phyloP scores from a whole-genome alignment of 2,797 vertebrate genomes.

The Chrosomus eos region DNA sequence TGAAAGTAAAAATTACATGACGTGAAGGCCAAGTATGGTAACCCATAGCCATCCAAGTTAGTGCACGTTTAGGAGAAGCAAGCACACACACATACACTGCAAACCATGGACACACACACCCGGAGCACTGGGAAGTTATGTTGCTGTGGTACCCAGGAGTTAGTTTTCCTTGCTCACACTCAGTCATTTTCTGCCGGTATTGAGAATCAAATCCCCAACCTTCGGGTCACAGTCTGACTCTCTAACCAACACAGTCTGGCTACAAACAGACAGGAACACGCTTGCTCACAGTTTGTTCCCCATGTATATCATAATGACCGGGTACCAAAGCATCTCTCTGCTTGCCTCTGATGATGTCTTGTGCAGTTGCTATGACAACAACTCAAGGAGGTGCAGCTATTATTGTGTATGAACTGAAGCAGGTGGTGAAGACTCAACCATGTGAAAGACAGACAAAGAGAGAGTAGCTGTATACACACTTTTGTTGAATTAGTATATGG shows the following conservation, averaged over 20 bases:
- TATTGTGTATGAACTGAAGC: constrained; percentile 52
- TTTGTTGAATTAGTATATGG: constrained; percentile 21
- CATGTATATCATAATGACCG: constrained; percentile 5
- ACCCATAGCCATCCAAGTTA: background rate
- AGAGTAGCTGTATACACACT: background rate
- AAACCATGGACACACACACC: background rate
- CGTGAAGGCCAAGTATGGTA: too few relatives aligned
- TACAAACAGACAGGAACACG: background rate
- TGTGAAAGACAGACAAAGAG: background rate
- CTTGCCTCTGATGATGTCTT: constrained; percentile 40
- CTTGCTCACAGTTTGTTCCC: background rate
- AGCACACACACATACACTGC: too few relatives aligned
- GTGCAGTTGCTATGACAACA: constrained; percentile 54
- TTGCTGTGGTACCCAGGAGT: background rate
- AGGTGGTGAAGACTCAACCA: constrained; percentile 24
- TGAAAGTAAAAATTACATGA: background rate
- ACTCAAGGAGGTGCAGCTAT: constrained; percentile 49
- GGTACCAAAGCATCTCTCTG: constrained; percentile 11
- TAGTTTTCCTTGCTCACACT: background rate
- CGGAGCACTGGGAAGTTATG: background rate
- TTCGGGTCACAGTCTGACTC: background rate
- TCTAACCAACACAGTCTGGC: background rate
- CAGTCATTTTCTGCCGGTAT: background rate
- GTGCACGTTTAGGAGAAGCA: background rate
- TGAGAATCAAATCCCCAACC: background rate